Base-by-base conservation (phyloP, 2,113 vertebrate species). In the Pseudolaguvia tuberculata region DNA sequence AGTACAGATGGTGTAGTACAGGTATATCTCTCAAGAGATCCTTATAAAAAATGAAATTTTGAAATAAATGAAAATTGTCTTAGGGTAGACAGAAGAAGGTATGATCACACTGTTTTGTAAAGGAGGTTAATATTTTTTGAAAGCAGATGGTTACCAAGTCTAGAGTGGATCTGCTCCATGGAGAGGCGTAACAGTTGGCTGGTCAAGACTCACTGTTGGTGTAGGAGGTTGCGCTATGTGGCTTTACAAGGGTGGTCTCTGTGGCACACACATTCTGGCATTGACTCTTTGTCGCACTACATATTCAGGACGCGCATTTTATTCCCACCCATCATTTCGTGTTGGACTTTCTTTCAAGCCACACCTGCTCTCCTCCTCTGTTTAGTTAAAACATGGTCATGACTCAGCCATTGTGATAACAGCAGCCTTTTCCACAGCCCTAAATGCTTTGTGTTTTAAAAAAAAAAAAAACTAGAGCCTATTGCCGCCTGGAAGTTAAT, bases 281-380 rank as follows among this genome's bases (percentile, higher is more conserved):
- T 5, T 9, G n/a, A 18, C 9, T 8, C 6, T 61, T 70, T 18
- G 27, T 17, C 61, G n/a, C 31, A 9, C 31, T 70, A 13, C 48
- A 55, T 67, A 50, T 50, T 27, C 27, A 15, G 45, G 45, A 67
- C 45, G 2, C 23, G 4, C 25, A 7, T 50, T 61, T 59, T 57
- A n/a, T 23, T 56, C 57, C 61, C 17, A 48, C 23, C 25, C 52
- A 31, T 55, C 23, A 7, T 18, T 66, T 27, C 58, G 56, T 51
- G 63, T 53, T 48, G 23, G 42, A 50, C 20, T 55, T 17, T 59
- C 18, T 23, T 47, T 20, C 39, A 48, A 9, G 56, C 80, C 80
- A 78, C 82, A 73, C 77, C 80, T 79, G 57, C 47, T 51, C 50
- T 42, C 27, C 67, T 74, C 66, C 77, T 35, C 21, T 83, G 71